A percentile compares a stretch with the other conserved stretches of the same genome.
These are phyloP conservation scores for Petaurus breviceps DNA, from an alignment of 2,113 vertebrate species.

Conservation along the genomic window DNA sequence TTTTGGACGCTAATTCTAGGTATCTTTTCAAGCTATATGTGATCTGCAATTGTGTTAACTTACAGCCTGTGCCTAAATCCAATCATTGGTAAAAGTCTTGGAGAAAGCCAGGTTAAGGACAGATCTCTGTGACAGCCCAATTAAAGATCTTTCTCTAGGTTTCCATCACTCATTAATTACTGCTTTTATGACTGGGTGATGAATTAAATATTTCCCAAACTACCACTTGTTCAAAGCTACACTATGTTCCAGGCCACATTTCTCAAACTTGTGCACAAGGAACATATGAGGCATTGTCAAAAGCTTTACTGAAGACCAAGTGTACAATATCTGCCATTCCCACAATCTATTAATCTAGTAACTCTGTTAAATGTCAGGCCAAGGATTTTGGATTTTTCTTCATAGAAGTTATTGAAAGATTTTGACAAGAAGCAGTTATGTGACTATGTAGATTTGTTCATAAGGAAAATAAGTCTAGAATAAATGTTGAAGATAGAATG, in stretches of 20 bases:
- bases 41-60: neutral
- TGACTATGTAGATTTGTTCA: too few relatives aligned
- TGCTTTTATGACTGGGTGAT: neutral
- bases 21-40: neutral
- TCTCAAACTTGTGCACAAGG: neutral
- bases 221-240: neutral
- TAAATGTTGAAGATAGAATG: too few relatives aligned
- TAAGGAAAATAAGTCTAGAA: too few relatives aligned
- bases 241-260: neutral
- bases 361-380: neutral
- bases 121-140: neutral
- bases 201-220: neutral
- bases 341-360: neutral
- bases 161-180: neutral
- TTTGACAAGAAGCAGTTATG: neutral
- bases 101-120: neutral
- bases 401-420: neutral
- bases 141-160: neutral
- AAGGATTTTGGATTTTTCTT: neutral
- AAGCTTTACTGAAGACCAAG: neutral
- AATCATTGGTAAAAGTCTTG: neutral
- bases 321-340: neutral
- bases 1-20: neutral
- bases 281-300: neutral
- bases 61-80: neutral